Base-by-base conservation (phyloP, 2,888 invertebrate genomes). In the Chaitophorus viminalis region DNA sequence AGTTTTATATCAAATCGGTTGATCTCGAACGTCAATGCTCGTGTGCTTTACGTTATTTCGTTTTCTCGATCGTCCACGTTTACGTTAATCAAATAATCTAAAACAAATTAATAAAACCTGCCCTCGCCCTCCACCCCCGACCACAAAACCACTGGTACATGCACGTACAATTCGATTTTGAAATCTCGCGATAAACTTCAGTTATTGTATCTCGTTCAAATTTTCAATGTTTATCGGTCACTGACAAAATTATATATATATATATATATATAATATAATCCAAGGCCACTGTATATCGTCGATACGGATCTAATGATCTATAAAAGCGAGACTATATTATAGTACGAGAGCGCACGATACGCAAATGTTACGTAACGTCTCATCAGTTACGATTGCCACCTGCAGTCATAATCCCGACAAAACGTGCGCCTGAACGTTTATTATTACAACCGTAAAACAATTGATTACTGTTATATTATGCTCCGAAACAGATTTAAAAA, bases 341-440 rank as follows among this genome's bases (percentile, higher is more conserved):
- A n/a, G 39, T 39, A 14, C 46, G 46, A 46, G 46, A 14, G 65
- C 9, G 81, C 81, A 81, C 81, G 81, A 81, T 70, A 81, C 31
- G 36, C 68, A 31, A 70, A 33, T 72, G 70, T 82, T 70, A n/a
- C 70, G 82, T 52, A 70, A 82, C 14, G 82, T 82, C 70, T 82
- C 82, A 82, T 82, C 82, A 65, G n/a, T 79, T 36, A 36, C 79
- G 60, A 36, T 79, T 33, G 79, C 79, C 78, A 46, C 78, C 60
- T 60, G 33, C 79, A 14, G 14, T 14, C 46, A 14, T 46, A 31
- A 70, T 82, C 82, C 21, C 82, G 60, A 82, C 29, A 82, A 81
- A 82, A 82, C 82, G 82, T 82, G 82, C 82, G 82, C 82, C 31
- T 33, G 11, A 82, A 70, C 17, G 46, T 72, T 82, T 82, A 46